Percentiles rank a stretch among this genome's conserved stretches.
Conservation (phyloP, 2,113 vertebrate species). For the Empidonax traillii region DNA sequence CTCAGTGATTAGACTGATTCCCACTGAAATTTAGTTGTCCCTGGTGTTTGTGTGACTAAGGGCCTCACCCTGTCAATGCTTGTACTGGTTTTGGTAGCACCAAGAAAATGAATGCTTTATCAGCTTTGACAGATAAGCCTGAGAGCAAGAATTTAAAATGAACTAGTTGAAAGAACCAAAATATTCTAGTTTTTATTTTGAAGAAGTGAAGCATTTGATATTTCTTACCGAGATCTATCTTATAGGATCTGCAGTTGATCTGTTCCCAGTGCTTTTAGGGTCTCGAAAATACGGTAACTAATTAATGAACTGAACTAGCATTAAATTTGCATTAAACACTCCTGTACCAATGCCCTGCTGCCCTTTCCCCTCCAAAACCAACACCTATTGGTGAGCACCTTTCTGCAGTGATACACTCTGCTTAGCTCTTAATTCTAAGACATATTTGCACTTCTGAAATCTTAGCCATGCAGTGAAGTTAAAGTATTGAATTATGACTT, state of each 20-base stretch:
- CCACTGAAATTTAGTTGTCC: slow-evolving; percentile 24
- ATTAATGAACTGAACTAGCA: not conserved
- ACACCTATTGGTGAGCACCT: not conserved
- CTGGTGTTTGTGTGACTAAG: not conserved
- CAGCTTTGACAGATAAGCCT: not conserved
- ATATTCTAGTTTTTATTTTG: not conserved
- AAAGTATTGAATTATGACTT: not conserved
- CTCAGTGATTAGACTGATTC: not conserved
- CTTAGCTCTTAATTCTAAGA: not conserved
- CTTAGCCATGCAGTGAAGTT: not conserved
- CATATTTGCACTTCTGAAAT: not conserved
- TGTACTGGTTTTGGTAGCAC: not conserved
- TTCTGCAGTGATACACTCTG: not conserved
- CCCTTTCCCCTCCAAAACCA: rapidly evolving
- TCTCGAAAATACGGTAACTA: not conserved
- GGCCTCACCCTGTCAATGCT: not conserved
- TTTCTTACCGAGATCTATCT: not conserved
- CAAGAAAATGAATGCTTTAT: slow-evolving; percentile 20
- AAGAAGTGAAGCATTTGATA: not conserved
- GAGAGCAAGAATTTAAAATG: not conserved
- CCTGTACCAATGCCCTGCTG: not conserved
- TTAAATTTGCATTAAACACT: not conserved
- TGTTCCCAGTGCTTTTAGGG: not conserved
- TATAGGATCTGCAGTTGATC: not conserved
- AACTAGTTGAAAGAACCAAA: not conserved